Conservation (phyloP, 2,797 vertebrate species). For the Galago senegalensis region DNA sequence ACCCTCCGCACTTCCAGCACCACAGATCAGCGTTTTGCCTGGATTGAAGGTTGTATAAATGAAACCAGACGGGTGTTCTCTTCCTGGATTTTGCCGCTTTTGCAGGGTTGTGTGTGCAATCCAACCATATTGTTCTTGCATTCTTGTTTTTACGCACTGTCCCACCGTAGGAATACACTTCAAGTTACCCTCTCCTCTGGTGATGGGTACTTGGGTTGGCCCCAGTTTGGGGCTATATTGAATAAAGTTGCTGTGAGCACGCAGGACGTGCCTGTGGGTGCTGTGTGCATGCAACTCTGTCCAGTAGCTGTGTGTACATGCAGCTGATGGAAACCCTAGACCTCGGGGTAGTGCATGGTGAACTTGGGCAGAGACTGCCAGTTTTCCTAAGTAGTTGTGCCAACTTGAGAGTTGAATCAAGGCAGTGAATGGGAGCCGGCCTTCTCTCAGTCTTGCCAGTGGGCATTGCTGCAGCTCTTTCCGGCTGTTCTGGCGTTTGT, state of each 20-base stretch:
- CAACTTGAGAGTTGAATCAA: not conserved
- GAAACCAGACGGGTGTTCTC: not conserved
- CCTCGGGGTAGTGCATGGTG: accelerated
- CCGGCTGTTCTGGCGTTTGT: not conserved
- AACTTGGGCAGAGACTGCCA: accelerated
- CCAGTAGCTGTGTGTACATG: accelerated
- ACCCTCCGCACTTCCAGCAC: not conserved
- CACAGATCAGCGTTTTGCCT: accelerated
- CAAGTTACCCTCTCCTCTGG: not conserved
- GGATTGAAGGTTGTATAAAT: accelerated
- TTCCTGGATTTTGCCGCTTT: not conserved
- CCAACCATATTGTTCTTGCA: not conserved
- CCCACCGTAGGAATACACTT: not conserved
- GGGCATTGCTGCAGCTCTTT: not conserved
- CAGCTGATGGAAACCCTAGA: not conserved
- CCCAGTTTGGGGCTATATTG: not conserved
- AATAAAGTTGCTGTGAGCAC: not conserved
- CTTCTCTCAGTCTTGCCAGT: not conserved
- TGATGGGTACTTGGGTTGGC: not conserved
- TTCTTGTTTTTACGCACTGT: not conserved
- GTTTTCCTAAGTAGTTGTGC: not conserved
- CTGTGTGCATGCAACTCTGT: accelerated
- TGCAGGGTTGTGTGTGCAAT: accelerated
- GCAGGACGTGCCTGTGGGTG: not conserved
- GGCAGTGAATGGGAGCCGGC: not conserved